Evolutionary conservation across 2,113 vertebrate species (phyloP), one percentile per base, ranked within the genome.

Genomic region (Serranochromis macrocephalus): DNA sequence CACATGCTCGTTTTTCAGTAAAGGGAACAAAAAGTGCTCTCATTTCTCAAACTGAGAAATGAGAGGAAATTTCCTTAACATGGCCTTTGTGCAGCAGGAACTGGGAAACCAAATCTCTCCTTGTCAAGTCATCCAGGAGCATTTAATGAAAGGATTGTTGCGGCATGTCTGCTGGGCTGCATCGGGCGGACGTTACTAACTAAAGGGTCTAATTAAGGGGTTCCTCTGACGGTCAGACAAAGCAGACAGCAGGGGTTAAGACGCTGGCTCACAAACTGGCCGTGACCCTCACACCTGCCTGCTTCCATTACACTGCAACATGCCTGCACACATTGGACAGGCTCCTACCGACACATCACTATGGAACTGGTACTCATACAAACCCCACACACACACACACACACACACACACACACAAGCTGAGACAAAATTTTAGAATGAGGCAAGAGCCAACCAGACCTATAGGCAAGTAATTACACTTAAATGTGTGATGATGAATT

Each of bases 241-340:
- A 95, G 93, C 92, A 88, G 90, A 94, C 93, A 92, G 90, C 89
- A 82, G 92, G 93, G 95, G 94, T 96, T 91, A 93, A 91, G 84
- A 92, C 80, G 33, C 87, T 82, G 91, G 89, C 92, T 92, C 85
- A 87, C 92, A 95, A 96, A 95, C 95, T 94, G 92, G 75, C 86
- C 47, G 88, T 95, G 93, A 96, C 94, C 96, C 94, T 94, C 93
- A 95, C 92, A 96, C 94, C 93, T 96, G 95, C 92, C 94, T 92
- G 91, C 81, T 91, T 86, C 63, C 92, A 96, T 96, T 95, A 96
- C 6, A 73, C 87, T 71, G 55, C 81, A 88, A 84, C 85, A 58
- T 92, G 91, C 92, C 91, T 45, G 42, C 31, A 9, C 85, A 78
- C 80, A 83, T 84, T 80, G 51, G 85, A 89, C 84, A 87, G 42